Evolutionary conservation across 2,888 invertebrate species (phyloP).

Genomic region (Theodoxus fluviatilis): DNA sequence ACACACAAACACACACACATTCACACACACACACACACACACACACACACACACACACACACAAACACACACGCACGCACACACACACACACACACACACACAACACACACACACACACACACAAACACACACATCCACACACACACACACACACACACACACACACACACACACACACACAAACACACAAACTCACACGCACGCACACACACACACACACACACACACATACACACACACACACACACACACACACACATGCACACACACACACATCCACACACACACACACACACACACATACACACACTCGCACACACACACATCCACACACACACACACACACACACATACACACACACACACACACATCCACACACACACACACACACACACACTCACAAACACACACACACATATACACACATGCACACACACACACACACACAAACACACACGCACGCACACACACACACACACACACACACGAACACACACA

Average conservation of each 20-base stretch:
- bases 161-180: conserved; percentile 10
- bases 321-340: conserved; percentile 13
- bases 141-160: not conserved
- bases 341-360: conserved; percentile 21
- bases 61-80: not conserved
- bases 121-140: conserved; percentile 2
- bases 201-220: conserved; percentile 13
- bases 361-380: not conserved
- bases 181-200: conserved; percentile 11
- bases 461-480: conserved; percentile 20
- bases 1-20: not conserved
- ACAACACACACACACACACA: not conserved
- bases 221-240: not conserved
- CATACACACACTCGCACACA: not conserved
- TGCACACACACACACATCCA: not conserved
- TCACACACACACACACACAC: not conserved
- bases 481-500: conserved; percentile 15
- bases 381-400: not conserved
- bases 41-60: not conserved
- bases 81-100: not conserved
- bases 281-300: not conserved
- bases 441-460: not conserved
- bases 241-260: not conserved
- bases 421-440: not conserved
- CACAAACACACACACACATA: not conserved